phyloP scores from a whole-genome alignment of 2,888 invertebrate species.

The Hydrotaea cyrtoneurina region DNA sequence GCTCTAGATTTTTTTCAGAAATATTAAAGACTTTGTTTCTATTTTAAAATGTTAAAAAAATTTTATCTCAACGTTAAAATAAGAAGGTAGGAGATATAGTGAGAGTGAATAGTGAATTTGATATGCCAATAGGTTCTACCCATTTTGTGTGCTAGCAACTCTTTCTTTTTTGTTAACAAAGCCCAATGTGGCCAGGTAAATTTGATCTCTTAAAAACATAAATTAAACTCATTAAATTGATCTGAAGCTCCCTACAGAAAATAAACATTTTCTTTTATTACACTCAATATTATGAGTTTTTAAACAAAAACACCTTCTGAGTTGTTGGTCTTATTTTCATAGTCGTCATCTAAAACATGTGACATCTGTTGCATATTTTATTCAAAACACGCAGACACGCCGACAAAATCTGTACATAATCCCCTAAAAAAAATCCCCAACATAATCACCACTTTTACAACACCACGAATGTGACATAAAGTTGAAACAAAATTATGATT shows the following conservation, averaged over 20 bases:
- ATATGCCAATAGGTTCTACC: too few relatives aligned
- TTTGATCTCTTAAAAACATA: background rate
- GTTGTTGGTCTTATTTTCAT: background rate
- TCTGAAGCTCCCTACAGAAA: background rate
- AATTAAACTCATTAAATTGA: background rate
- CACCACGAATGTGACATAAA: conserved; percentile 60
- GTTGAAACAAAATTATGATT: conserved; percentile 65
- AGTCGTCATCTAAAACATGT: conserved; percentile 13
- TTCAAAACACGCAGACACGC: conserved; percentile 39
- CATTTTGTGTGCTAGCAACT: too few relatives aligned
- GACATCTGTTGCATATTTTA: conserved; percentile 60
- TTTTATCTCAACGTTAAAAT: too few relatives aligned
- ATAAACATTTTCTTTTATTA: conserved; percentile 9
- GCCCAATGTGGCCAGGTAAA: background rate
- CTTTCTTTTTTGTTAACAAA: too few relatives aligned
- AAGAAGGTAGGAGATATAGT: too few relatives aligned
- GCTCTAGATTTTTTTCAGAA: too few relatives aligned
- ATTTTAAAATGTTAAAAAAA: too few relatives aligned
- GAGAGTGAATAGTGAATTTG: too few relatives aligned
- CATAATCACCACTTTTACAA: conserved; percentile 65
- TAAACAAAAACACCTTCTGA: conserved; percentile 49
- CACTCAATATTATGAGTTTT: conserved; percentile 26
- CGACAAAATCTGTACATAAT: conserved; percentile 45
- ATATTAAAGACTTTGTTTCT: too few relatives aligned
- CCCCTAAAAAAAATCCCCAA: conserved; percentile 57